Evolutionary conservation across 2,797 vertebrate genomes (phyloP), one percentile per base, ranked within the genome.

Genomic region (Poliocrania exsul): DNA sequence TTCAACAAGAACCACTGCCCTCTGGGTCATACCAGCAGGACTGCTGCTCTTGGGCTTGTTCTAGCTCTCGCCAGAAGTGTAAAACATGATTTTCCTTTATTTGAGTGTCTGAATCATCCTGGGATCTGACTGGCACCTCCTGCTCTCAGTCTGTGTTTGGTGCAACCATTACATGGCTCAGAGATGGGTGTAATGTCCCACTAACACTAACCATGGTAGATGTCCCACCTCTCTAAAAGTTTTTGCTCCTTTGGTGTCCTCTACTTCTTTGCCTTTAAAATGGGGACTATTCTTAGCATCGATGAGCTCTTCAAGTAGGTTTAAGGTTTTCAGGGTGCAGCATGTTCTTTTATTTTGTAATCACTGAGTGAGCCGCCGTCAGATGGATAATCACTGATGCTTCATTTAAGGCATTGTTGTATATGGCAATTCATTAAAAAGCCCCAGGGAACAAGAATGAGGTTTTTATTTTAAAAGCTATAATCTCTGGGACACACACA

Each of bases 391-490:
- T 81, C 89, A 69, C 65, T 13, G 40, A 28, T 62, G 58, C 37
- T 88, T 90, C 1, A 0, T 88, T 91, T 79, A 81, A 93, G 80
- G 87, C 80, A 90, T 81, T 81, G 73, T 75, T 73, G 53, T 46
- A 66, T 74, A 80, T 84, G 80, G 82, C 85, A 90, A 70, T 88
- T 91, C 80, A 88, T 94, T 81, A 86, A 50, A 88, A 91, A 95
- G 62, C 95, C 64, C 80, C n/a, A 35, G 85, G 77, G 85, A 88
- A 79, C 2, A 6, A 58, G 66, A 86, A 92, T 40, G 64, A 93
- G 66, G 47, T 56, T 92, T 96, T 96, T 96, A 90, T 95, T 96
- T 94, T 93, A 91, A 96, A 95, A 91, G 75, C 87, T 81, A 16
- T 84, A 87, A 79, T 81, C 85, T 88, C 81, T 86, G 79, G 77